A percentile compares a stretch with the other conserved stretches of the same genome.
phyloP scores from a whole-genome alignment of 2,797 vertebrate species.

The Sebastes itinus region DNA sequence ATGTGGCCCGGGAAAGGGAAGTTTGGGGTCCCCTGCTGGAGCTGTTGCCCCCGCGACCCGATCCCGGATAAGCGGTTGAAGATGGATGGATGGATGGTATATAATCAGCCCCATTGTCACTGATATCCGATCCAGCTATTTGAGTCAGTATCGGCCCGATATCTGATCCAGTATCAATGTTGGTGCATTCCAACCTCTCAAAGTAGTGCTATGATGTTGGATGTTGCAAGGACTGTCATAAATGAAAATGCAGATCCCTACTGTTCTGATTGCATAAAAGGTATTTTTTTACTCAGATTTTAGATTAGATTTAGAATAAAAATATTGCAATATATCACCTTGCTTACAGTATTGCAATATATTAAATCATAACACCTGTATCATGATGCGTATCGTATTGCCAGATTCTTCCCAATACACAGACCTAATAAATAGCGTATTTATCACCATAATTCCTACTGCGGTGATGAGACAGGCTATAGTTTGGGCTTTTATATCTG shows the following conservation, averaged over 20 bases:
- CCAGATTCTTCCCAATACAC: neutral
- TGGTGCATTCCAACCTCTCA: neutral
- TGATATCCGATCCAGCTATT: no score
- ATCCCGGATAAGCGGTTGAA: no score
- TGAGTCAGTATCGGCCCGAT: no score
- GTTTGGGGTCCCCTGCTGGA: no score
- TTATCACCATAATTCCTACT: slow-evolving; percentile 3
- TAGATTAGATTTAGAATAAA: neutral
- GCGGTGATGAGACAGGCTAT: neutral
- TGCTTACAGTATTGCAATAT: neutral
- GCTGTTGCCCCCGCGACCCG: no score
- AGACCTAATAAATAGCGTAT: neutral
- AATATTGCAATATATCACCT: neutral
- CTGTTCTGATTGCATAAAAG: neutral
- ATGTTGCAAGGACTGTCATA: neutral
- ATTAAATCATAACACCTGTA: neutral
- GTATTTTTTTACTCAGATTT: no score
- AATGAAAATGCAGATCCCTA: neutral
- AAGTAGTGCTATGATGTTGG: neutral
- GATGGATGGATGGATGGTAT: no score
- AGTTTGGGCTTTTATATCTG: neutral
- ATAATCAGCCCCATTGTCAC: no score
- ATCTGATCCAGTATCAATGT: no score
- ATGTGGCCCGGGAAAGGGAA: no score
- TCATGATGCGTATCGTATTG: neutral